phyloP scores from a whole-genome alignment of 2,113 vertebrate species.

The Gallinago jamesoni region DNA sequence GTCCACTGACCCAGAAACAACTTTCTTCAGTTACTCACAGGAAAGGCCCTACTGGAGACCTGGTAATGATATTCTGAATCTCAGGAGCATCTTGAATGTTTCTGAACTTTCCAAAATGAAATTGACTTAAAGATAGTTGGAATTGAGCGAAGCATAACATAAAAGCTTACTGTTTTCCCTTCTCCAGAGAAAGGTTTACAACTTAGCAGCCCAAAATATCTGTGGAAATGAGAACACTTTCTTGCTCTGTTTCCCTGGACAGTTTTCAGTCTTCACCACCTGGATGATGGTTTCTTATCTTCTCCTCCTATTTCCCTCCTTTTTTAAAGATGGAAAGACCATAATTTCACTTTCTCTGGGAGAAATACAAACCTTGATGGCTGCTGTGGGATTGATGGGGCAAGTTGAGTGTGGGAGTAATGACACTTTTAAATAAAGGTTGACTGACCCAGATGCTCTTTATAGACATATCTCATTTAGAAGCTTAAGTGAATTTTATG shows the following conservation, averaged over 20 bases:
- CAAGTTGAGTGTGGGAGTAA: conserved; percentile 34
- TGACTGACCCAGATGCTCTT: conserved; percentile 30
- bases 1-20: background rate
- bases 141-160: background rate
- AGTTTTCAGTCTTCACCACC: background rate
- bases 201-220: background rate
- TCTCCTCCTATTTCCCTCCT: background rate
- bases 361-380: background rate
- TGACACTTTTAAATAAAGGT: conserved; percentile 33
- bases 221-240: background rate
- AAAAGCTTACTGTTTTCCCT: background rate
- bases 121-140: background rate
- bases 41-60: accelerated
- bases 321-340: background rate
- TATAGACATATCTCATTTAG: conserved; percentile 32
- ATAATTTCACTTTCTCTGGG: background rate
- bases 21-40: background rate
- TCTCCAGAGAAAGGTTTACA: background rate
- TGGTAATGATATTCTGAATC: background rate
- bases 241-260: background rate
- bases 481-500: background rate
- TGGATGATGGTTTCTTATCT: background rate
- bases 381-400: conserved; percentile 22
- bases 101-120: background rate
- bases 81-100: background rate